Conservation (phyloP, 2,888 invertebrate genomes). For the Hesperia comma region DNA sequence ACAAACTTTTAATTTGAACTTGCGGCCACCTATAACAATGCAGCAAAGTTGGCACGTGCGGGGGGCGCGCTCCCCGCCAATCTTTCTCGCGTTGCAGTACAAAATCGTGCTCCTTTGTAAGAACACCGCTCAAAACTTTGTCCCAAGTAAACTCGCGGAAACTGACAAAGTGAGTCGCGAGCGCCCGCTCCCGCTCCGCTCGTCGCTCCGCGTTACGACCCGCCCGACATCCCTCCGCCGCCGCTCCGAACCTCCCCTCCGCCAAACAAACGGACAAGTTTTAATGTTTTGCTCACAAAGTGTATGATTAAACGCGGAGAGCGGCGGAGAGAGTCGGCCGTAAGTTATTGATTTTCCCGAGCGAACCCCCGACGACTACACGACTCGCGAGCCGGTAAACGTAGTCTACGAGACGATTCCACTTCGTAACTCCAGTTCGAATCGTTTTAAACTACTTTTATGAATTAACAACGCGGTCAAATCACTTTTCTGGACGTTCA, state of each 20-base stretch:
- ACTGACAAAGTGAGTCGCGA: constrained; percentile 53
- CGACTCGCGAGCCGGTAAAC: constrained; percentile 69
- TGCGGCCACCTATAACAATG: constrained; percentile 71
- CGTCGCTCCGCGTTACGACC: constrained; percentile 52
- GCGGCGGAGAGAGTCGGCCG: constrained; percentile 83
- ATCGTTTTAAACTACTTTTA: constrained; percentile 62
- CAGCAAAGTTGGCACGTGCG: constrained; percentile 68
- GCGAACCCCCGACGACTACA: constrained; percentile 79
- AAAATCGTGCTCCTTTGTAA: constrained; percentile 80
- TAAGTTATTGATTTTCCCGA: constrained; percentile 85
- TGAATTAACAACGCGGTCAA: constrained; percentile 44
- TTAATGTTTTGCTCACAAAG: constrained; percentile 84
- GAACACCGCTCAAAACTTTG: constrained; percentile 81
- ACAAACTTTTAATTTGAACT: constrained; percentile 77
- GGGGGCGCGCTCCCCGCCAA: constrained; percentile 68
- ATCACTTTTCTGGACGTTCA: constrained; percentile 55
- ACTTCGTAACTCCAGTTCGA: constrained; percentile 61
- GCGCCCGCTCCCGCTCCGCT: constrained; percentile 58
- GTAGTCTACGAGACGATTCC: constrained; percentile 59
- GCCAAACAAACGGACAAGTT: constrained; percentile 84
- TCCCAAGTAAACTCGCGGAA: constrained; percentile 77
- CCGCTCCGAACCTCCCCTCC: constrained; percentile 66
- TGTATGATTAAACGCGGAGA: constrained; percentile 84
- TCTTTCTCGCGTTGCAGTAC: constrained; percentile 77
- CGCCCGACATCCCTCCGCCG: constrained; percentile 52